phyloP scores from a whole-genome alignment of 2,113 vertebrate species.

The Eurystomus gularis region DNA sequence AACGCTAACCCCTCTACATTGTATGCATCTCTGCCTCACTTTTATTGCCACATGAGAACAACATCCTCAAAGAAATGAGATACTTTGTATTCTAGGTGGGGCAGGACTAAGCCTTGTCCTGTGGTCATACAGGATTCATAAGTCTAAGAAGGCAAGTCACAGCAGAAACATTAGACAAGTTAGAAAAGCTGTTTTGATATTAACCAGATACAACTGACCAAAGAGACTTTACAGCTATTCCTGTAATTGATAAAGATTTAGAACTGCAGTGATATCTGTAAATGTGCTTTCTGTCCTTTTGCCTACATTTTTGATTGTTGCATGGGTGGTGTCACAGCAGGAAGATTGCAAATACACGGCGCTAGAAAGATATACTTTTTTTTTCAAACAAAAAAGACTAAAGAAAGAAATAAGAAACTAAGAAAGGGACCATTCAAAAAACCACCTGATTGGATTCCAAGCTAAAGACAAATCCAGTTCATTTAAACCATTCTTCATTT shows the following conservation, averaged over 20 bases:
- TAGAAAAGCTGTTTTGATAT: background rate
- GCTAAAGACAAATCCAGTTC: background rate
- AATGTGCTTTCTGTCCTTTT: background rate
- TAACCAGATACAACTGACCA: background rate
- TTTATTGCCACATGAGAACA: background rate
- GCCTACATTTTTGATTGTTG: background rate
- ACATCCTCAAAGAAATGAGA: background rate
- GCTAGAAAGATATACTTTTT: background rate
- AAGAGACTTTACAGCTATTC: background rate
- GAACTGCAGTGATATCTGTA: background rate
- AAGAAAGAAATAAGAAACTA: background rate
- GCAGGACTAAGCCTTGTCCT: background rate
- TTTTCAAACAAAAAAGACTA: background rate
- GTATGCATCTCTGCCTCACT: background rate
- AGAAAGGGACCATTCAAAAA: background rate
- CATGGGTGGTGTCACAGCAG: background rate
- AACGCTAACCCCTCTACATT: background rate
- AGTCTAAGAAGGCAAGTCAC: background rate
- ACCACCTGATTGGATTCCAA: background rate
- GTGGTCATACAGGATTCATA: background rate
- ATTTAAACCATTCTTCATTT: background rate
- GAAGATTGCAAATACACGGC: background rate
- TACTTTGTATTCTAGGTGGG: background rate
- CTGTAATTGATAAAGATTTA: background rate
- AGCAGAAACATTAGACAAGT: background rate